Evolutionary conservation across 2,113 vertebrate species (phyloP).

Genomic region (Lontra canadensis): DNA sequence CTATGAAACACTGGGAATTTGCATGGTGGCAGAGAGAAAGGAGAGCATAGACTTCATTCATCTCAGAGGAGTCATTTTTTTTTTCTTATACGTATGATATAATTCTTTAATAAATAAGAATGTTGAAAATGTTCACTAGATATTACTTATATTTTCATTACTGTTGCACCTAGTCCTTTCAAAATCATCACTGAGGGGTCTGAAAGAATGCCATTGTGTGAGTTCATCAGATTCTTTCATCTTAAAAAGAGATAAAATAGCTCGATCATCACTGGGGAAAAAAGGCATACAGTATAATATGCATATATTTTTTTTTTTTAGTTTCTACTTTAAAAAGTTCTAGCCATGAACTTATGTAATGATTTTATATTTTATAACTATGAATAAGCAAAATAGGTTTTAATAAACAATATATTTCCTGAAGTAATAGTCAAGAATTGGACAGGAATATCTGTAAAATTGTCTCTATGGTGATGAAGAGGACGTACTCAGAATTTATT

Average conservation of each 20-base stretch:
- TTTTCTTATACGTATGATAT: neutral
- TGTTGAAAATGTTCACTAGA: neutral
- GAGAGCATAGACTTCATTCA: neutral
- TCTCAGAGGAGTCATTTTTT: neutral
- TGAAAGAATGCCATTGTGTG: slow-evolving; percentile 72
- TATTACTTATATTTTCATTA: slow-evolving; percentile 27
- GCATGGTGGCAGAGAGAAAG: neutral
- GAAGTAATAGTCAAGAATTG: neutral
- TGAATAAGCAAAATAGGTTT: neutral
- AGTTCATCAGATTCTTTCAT: slow-evolving; percentile 72
- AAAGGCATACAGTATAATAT: neutral
- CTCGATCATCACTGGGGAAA: slow-evolving; percentile 62
- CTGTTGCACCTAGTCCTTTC: neutral
- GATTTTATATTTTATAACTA: neutral
- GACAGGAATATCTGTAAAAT: neutral
- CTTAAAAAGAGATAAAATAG: slow-evolving; percentile 48
- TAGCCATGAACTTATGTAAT: neutral
- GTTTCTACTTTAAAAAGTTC: neutral
- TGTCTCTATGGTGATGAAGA: neutral
- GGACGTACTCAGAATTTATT: neutral
- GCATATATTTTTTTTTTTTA: neutral
- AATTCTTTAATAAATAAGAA: neutral
- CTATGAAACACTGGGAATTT: neutral
- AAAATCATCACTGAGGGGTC: slow-evolving; percentile 74
- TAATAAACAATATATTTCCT: neutral